Percentiles rank a stretch among this genome's conserved stretches.
phyloP scores from a whole-genome alignment of 2,888 invertebrate genomes.

The Eucriotettix oculatus region DNA sequence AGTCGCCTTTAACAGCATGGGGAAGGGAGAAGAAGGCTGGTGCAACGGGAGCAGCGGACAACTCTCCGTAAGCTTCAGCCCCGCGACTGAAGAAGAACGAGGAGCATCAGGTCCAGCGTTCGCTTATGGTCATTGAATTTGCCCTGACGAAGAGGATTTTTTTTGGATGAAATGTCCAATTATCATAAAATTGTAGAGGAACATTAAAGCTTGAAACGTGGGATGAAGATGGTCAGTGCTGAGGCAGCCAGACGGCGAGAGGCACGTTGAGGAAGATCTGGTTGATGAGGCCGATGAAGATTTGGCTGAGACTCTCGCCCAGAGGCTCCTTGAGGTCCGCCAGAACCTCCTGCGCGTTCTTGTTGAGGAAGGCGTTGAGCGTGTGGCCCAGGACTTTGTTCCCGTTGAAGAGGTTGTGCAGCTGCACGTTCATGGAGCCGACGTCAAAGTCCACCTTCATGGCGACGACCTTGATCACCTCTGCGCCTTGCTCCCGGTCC shows the following conservation, averaged over 20 bases:
- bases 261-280: constrained; percentile 39
- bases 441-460: constrained; percentile 39
- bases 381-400: constrained; percentile 40
- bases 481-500: constrained; percentile 25
- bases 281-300: constrained; percentile 38
- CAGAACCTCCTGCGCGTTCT: constrained; percentile 40
- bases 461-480: constrained; percentile 30
- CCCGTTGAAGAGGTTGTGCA: constrained; percentile 43
- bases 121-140: too few species aligned
- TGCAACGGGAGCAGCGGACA: too few species aligned
- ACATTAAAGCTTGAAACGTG: too few species aligned
- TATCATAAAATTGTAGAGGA: too few species aligned
- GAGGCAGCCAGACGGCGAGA: constrained; percentile 34
- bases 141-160: too few species aligned
- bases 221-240: not conserved
- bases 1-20: too few species aligned
- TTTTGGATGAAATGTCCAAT: too few species aligned
- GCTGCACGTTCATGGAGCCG: constrained; percentile 32
- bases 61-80: too few species aligned
- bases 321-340: constrained; percentile 36
- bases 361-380: constrained; percentile 38
- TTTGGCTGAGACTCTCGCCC: constrained; percentile 33
- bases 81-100: too few species aligned
- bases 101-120: too few species aligned
- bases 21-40: too few species aligned